phyloP scores from a whole-genome alignment of 2,113 vertebrate genomes.

The Xiphias gladius region DNA sequence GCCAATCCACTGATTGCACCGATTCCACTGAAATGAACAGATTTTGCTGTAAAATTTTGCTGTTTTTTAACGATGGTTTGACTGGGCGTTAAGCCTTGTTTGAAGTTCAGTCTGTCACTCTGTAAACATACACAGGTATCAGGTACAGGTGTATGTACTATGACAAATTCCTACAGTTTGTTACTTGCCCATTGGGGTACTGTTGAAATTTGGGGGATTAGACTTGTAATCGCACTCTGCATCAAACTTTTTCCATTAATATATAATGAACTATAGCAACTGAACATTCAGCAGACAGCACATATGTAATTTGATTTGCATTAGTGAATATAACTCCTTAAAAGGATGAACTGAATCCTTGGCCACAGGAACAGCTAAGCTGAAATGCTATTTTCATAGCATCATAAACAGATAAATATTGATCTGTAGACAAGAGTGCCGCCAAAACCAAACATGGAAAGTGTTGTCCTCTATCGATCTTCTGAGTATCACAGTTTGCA shows the following conservation, averaged over 20 bases:
- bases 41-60: background rate
- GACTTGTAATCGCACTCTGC: background rate
- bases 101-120: background rate
- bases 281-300: constrained; percentile 31
- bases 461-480: constrained; percentile 66
- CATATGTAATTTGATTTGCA: constrained; percentile 50
- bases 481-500: constrained; percentile 36
- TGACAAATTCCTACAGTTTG: background rate
- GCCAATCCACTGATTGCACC: background rate
- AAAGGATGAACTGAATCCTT: constrained; percentile 59
- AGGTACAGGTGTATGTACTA: background rate
- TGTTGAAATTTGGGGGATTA: background rate
- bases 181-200: background rate
- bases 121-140: background rate
- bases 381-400: constrained; percentile 59
- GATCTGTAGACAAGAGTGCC: constrained; percentile 49
- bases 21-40: too few relatives aligned
- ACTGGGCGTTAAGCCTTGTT: background rate
- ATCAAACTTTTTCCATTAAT: constrained; percentile 3
- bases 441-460: constrained; percentile 53
- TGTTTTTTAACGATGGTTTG: background rate
- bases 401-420: constrained; percentile 76
- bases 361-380: constrained; percentile 41
- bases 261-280: background rate
- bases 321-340: constrained; percentile 42